phyloP scores from a whole-genome alignment of 2,888 invertebrate genomes.

The Protophormia terraenovae region DNA sequence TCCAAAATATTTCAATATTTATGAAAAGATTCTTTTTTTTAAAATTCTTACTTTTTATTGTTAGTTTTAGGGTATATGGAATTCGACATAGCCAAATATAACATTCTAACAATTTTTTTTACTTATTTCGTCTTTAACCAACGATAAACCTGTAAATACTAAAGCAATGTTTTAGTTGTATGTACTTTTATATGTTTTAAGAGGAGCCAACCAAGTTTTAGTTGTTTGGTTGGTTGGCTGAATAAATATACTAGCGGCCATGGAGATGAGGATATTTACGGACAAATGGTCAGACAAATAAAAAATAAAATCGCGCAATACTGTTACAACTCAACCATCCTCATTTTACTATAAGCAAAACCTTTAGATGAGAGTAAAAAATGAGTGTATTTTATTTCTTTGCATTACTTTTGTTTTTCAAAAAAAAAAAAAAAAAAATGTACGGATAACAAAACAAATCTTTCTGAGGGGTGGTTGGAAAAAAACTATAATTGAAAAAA shows the following conservation, averaged over 20 bases:
- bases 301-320: conserved; percentile 45
- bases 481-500: conserved; percentile 32
- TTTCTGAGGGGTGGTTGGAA: conserved; percentile 15
- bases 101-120: too few relatives aligned
- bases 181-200: background rate
- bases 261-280: conserved; percentile 19
- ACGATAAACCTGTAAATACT: conserved; percentile 35
- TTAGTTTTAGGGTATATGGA: too few relatives aligned
- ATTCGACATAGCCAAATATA: too few relatives aligned
- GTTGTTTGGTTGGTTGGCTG: conserved; percentile 33
- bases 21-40: too few relatives aligned
- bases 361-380: conserved; percentile 29
- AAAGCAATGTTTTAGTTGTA: conserved; percentile 8
- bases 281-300: conserved; percentile 49
- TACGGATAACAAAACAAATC: conserved; percentile 1
- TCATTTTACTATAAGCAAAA: conserved; percentile 1
- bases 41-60: too few relatives aligned
- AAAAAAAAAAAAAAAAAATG: too few relatives aligned
- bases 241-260: background rate
- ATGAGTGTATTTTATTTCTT: background rate
- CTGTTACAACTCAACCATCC: conserved; percentile 36
- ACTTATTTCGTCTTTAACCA: conserved; percentile 16
- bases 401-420: background rate
- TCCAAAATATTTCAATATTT: too few relatives aligned
- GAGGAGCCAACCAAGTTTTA: conserved; percentile 47